Base-by-base conservation (phyloP, 2,888 invertebrate genomes). In the Danaus chrysippus region DNA sequence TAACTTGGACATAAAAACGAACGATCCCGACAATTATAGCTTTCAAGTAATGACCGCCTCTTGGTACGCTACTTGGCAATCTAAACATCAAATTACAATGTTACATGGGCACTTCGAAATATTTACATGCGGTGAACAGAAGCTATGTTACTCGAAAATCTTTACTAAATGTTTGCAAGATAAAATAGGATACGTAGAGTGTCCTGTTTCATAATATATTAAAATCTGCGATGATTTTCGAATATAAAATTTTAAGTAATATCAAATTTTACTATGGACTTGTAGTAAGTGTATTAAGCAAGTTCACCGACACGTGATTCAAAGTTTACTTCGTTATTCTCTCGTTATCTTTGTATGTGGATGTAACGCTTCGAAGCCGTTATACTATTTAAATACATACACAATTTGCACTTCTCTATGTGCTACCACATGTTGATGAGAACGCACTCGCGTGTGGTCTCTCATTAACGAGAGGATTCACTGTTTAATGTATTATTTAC, bases 281-380 rank as follows among this genome's bases (percentile, higher is more conserved):
- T 5, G 23, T 34, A 34, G 23, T 34, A 34, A 34, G 23, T 6
- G 23, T 34, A 34, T 34, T 34, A 8, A 34, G 23, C 11, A 61
- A 66, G 66, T 64, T 66, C 66, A 66, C 62, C 58, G 62, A 62
- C 62, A 62, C 55, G 44, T 62, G 66, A 66, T 56, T 66, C 66
- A 66, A 56, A 56, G 34, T 42, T 17, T 17, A 17, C 1, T 34
- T 34, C 23, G 23, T 34, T 34, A 34, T 34, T 34, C 23, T 34
- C 23, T 34, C 23, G 23, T 34, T 34, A 34, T 34, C 23, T 34
- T 34, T 34, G 23, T 34, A 34, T 34, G 23, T 34, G 2, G 23
- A 34, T 34, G 23, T 34, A 34, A 34, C 23, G 23, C 23, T 34
- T 34, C 23, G 23, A 6, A 34, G 23, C 23, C 23, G 23, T 34